Conservation (phyloP, 1,140 invertebrate species). For the Lordiphosa clarofinis region DNA sequence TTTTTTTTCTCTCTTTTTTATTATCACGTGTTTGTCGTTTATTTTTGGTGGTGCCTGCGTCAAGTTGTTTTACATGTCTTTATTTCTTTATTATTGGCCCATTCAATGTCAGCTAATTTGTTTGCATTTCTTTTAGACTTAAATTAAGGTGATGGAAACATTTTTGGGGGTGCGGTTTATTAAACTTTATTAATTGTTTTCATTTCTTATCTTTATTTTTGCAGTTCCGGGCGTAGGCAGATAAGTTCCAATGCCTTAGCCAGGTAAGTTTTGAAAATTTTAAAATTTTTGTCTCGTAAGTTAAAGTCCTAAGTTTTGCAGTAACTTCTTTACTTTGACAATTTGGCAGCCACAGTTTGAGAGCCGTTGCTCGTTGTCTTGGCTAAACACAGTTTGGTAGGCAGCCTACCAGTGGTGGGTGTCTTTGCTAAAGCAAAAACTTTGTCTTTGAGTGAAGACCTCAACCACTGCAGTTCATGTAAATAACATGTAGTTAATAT, state of each 20-base stretch:
- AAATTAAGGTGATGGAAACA: background rate
- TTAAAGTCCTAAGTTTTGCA: no score
- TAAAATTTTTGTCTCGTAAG: no score
- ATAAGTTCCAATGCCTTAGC: slow-evolving; percentile 91
- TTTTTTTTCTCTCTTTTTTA: slow-evolving; percentile 39
- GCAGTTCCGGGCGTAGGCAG: slow-evolving; percentile 87
- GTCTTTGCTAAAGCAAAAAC: background rate
- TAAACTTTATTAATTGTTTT: background rate
- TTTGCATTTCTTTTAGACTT: slow-evolving; percentile 38
- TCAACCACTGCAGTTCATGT: background rate
- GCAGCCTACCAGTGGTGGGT: background rate
- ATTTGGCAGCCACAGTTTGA: no score
- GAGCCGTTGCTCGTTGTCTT: no score
- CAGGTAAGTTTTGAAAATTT: slow-evolving; percentile 83
- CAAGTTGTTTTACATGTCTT: slow-evolving; percentile 39
- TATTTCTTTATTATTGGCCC: slow-evolving; percentile 15
- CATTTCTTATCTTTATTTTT: slow-evolving; percentile 79
- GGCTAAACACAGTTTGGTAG: no score
- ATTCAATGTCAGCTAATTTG: slow-evolving; percentile 57
- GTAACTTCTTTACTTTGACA: no score
- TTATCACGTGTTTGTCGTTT: slow-evolving; percentile 57
- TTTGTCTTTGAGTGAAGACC: background rate
- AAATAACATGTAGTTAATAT: no score
- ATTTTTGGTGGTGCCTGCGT: slow-evolving; percentile 24
- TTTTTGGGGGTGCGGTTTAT: no score